Conservation (phyloP, 35 echinoderm and acorn worm genomes). For the Ophioderma brevispina region DNA sequence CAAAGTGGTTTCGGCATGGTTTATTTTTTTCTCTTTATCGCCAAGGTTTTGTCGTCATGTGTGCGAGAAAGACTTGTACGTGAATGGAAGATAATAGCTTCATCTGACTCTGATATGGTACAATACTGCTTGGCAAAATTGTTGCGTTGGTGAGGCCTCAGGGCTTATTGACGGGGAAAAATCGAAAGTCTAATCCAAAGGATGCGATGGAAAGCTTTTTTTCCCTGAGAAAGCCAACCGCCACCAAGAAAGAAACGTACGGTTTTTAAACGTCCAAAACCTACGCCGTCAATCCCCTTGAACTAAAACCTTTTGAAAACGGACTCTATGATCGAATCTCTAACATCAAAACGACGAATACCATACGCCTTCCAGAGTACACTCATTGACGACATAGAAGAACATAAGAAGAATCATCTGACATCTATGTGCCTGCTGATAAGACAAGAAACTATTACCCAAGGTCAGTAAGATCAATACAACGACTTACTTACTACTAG, state of each 20-base stretch:
- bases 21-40: neutral
- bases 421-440: neutral
- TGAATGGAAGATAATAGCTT: neutral
- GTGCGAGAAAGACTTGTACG: neutral
- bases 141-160: neutral
- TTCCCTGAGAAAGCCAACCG: neutral
- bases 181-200: no score
- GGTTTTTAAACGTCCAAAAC: neutral
- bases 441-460: neutral
- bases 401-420: neutral
- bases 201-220: neutral
- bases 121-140: neutral
- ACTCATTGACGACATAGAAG: neutral
- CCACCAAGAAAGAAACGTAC: neutral
- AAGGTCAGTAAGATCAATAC: neutral
- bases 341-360: neutral
- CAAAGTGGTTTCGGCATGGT: neutral
- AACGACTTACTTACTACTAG: neutral
- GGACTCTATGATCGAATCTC: neutral
- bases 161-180: neutral
- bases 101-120: neutral
- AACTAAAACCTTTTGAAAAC: neutral
- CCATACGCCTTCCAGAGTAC: neutral
- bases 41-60: neutral
- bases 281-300: neutral